Evolutionary conservation across 64 coral and sea anemone genomes (phyloP), one percentile per base, ranked within the genome.

Genomic region (Montipora foliosa): DNA sequence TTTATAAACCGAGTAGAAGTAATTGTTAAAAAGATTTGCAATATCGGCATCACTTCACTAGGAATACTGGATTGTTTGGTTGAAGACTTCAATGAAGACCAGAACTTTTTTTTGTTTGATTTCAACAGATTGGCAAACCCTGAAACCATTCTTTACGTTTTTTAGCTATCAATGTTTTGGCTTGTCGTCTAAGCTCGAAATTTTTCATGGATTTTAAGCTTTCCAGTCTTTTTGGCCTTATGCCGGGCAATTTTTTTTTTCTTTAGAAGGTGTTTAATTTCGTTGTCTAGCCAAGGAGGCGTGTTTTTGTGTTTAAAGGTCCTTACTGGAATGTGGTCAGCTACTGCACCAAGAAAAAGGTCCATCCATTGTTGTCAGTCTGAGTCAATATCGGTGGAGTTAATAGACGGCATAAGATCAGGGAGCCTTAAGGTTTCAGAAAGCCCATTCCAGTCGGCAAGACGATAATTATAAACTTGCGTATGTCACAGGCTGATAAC

Each of bases 201-300:
- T 55, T 55, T 55, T 55, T 55, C 52, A 55, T 7, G 52, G 9
- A 55, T 55, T 1, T 55, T 75, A 75, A 75, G 73, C 25, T 75
- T 75, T 75, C 47, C 50, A 72, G 75, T 6, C 62, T 91, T 66
- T 79, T 92, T 92, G 53, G 80, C 22, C 69, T 77, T 83, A 14
- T 55, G 67, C 60, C 90, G 8, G 16, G 70, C 47, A 15, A 72
- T 84, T 24, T 92, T 53, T 92, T 85, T 92, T 60, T 92, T 74
- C 24, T 85, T 92, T 44, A 92, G 24, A 62, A 85, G 67, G 55
- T 92, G 90, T 44, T 83, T 92, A 11, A 92, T 71, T 84, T 92
- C 79, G 8, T 29, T 22, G 53, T 92, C 90, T 15, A 92, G 8
- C 90, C 90, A 55, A 55, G 89, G 89, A 4, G 89, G 89, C 13